These are phyloP conservation scores for Kryptolebias ocellatus DNA, from an alignment of 2,797 vertebrate species.

Conservation along the genomic window DNA sequence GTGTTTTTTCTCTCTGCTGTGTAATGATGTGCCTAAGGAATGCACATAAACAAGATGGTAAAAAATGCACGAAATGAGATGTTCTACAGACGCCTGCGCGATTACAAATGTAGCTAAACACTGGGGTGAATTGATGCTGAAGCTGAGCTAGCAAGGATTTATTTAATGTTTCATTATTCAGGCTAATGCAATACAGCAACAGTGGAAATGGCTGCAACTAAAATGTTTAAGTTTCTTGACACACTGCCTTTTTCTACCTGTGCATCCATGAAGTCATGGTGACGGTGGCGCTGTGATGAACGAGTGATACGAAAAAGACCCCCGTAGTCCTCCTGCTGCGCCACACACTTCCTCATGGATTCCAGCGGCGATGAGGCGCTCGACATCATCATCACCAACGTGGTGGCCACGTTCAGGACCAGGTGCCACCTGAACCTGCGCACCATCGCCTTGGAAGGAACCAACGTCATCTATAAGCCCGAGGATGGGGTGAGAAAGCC, in stretches of 20 bases:
- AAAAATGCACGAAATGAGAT: no score
- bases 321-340: slow-evolving; percentile 45
- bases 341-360: slow-evolving; percentile 88
- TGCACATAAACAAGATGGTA: no score
- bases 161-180: no score
- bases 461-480: slow-evolving; percentile 98
- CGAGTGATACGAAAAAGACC: slow-evolving; percentile 55
- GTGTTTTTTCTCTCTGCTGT: no score
- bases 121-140: no score
- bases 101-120: no score
- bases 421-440: slow-evolving; percentile 98
- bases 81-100: no score
- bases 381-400: slow-evolving; percentile 98
- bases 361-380: slow-evolving; percentile 94
- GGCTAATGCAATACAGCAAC: no score
- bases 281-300: slow-evolving; percentile 15
- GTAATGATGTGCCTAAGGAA: no score
- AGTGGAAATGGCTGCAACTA: no score
- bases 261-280: slow-evolving; percentile 34
- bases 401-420: slow-evolving; percentile 98
- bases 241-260: slow-evolving; percentile 7
- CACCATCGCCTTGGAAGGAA: slow-evolving; percentile 96
- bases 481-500: slow-evolving; percentile 90
- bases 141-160: no score
- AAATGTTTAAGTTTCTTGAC: no score